Evolutionary conservation across 2,888 invertebrate species (phyloP), one percentile per base, ranked within the genome.

Genomic region (Seira ritae): DNA sequence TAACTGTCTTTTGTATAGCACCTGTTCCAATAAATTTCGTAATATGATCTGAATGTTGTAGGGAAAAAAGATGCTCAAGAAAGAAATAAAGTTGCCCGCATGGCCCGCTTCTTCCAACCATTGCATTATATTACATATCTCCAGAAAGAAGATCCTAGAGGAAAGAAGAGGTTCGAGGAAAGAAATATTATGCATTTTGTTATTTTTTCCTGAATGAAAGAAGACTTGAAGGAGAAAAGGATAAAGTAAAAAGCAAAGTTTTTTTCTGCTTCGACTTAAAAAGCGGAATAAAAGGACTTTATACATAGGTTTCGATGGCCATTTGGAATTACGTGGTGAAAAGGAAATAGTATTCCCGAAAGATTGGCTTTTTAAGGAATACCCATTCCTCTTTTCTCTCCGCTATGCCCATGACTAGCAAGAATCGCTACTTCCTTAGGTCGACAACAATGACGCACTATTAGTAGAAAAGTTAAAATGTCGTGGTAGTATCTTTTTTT

Each of bases 241-340:
- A 50, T 50, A 1, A 50, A 50, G 50, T 50, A 50, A 82, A 82
- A 82, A 82, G 81, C 81, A 82, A 82, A 82, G 81, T 82, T 82
- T 82, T 82, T 19, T 20, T 66, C 23, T 42, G n/a, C 67, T 50
- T 50, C n/a, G 12, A 67, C 50, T 50, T 50, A 50, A 50, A 50
- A 50, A n/a, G 17, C 50, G 50, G 50, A n/a, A 50, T 50, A 50
- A 50, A n/a, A n/a, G n/a, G 50, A 50, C 3, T 15, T 50, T 50
- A n/a, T 50, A 50, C 17, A 50, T 50, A 42, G 6, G 17, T 50
- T 50, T n/a, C 12, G 50, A 50, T 50, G 50, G 50, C 50, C 50
- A 50, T n/a, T 50, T 15, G 15, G 50, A 50, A 50, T 50, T 50
- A 50, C 15, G 50, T 50, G 50, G 50, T 50, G 50, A 50, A 50